These are phyloP conservation scores for Eidolon helvum DNA, from an alignment of 2,113 vertebrate genomes.

Conservation along the genomic window DNA sequence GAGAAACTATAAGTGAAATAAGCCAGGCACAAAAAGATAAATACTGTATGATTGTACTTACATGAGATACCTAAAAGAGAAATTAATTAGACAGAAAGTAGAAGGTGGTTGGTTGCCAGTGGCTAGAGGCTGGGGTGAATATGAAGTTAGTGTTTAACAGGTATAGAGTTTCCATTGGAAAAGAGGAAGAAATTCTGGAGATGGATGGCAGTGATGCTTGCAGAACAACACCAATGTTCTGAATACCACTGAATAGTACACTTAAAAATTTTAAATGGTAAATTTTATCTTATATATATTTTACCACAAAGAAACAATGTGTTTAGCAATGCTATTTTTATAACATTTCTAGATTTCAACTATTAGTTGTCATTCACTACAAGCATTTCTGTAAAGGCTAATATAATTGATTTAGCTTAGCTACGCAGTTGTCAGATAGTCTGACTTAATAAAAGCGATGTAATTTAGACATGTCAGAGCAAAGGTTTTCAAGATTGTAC, in stretches of 20 bases:
- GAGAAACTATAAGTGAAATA: background rate
- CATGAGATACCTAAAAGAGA: accelerated
- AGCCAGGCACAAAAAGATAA: background rate
- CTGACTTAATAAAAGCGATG: background rate
- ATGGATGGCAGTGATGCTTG: background rate
- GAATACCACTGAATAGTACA: background rate
- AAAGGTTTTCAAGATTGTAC: background rate
- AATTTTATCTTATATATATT: background rate
- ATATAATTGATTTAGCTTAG: background rate
- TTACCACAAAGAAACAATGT: background rate
- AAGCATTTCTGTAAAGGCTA: background rate
- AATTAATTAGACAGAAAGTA: background rate
- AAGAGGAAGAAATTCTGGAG: background rate
- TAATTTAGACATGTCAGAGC: background rate
- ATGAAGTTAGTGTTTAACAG: background rate
- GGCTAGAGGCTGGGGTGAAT: accelerated
- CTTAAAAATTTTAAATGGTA: background rate
- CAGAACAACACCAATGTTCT: accelerated
- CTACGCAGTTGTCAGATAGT: background rate
- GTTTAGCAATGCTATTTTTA: background rate
- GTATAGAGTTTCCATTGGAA: background rate
- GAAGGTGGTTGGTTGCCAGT: background rate
- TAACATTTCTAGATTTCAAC: background rate
- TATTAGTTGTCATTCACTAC: background rate
- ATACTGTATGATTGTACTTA: no score